Percentiles rank a stretch among this genome's conserved stretches.
These are phyloP conservation scores for Actinia equina DNA, from an alignment of 64 coral and sea anemone species.

Conservation along the genomic window DNA sequence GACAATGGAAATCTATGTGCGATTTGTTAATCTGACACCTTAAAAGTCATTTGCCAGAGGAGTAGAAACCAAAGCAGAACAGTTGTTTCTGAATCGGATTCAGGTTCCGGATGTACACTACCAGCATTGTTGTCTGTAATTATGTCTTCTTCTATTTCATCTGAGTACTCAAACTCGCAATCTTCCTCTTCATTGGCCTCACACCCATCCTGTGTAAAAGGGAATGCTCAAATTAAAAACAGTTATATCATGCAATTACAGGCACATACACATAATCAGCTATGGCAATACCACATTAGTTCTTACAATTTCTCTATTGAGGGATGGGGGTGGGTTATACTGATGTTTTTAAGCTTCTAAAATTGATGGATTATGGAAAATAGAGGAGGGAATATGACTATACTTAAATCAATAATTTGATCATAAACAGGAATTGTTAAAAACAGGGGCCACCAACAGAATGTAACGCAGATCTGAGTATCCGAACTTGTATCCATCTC, in stretches of 20 bases:
- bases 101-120: background rate
- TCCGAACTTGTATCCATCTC: background rate
- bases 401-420: background rate
- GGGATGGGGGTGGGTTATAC: background rate
- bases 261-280: background rate
- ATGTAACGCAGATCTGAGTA: background rate
- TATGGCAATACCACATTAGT: background rate
- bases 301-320: background rate
- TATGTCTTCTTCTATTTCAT: background rate
- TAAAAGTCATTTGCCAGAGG: constrained; percentile 46
- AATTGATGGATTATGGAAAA: background rate
- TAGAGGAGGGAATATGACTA: background rate
- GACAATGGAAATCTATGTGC: too few relatives aligned
- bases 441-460: background rate
- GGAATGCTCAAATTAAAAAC: too few relatives aligned
- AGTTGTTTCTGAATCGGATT: constrained; percentile 37
- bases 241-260: too few relatives aligned
- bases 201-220: background rate
- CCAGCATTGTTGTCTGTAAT: background rate
- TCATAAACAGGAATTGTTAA: too few relatives aligned
- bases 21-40: constrained; percentile 52
- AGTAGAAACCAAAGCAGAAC: constrained; percentile 50
- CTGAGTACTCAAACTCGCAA: background rate
- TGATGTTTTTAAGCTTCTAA: background rate
- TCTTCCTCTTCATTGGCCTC: background rate